A percentile compares a stretch with the other conserved stretches of the same genome.
phyloP scores from a whole-genome alignment of 2,797 vertebrate genomes.

The Carcharodon carcharias region DNA sequence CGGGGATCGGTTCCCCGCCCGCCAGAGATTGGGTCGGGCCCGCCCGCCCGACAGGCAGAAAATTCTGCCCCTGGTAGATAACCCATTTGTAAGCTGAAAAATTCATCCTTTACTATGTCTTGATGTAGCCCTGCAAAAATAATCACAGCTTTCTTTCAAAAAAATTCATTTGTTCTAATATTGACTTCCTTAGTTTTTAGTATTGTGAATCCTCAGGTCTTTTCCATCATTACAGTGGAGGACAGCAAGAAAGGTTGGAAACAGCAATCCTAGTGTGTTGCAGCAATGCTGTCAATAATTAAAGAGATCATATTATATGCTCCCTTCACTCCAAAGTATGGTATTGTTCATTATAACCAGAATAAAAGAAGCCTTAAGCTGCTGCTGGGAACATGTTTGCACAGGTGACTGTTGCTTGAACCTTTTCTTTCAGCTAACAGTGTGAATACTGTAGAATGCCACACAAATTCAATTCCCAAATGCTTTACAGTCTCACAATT shows the following conservation, averaged over 20 bases:
- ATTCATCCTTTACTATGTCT: neutral
- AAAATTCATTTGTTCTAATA: neutral
- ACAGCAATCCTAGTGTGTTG: neutral
- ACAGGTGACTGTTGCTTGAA: constrained; percentile 15
- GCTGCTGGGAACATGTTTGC: neutral
- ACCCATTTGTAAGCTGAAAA: neutral
- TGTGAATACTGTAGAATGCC: neutral
- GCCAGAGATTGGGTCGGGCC: too few species aligned
- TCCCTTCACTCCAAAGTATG: neutral
- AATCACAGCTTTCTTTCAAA: neutral
- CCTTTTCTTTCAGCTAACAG: neutral
- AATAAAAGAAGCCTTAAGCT: neutral
- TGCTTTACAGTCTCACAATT: neutral
- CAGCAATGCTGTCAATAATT: constrained; percentile 1
- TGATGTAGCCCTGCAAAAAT: neutral
- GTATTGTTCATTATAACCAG: neutral
- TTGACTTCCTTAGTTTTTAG: neutral
- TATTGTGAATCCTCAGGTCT: neutral
- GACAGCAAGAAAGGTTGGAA: neutral
- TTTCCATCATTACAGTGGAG: neutral
- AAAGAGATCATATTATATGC: constrained; percentile 9
- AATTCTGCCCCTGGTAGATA: neutral
- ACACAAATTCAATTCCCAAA: constrained; percentile 26
- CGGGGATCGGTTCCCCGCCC: too few species aligned
- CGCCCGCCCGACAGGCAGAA: too few species aligned